phyloP scores from a whole-genome alignment of 2,113 vertebrate species.

The Turdus rufiventris region DNA sequence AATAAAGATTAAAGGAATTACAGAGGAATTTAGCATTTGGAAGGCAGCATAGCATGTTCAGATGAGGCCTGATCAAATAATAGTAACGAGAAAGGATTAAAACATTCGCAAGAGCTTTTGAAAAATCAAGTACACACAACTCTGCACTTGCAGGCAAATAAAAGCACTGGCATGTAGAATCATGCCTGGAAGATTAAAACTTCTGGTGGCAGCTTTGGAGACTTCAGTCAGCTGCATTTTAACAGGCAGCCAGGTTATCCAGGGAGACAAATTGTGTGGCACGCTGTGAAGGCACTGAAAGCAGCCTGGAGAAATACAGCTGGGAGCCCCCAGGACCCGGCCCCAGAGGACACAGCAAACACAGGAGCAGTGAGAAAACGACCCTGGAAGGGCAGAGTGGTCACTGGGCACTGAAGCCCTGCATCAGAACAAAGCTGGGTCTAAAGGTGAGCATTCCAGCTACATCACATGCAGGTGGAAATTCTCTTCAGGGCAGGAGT shows the following conservation, averaged over 20 bases:
- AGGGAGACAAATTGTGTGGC: not conserved
- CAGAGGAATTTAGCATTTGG: not conserved
- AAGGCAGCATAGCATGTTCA: not conserved
- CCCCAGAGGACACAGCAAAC: not conserved
- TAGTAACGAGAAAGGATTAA: slow-evolving; percentile 4
- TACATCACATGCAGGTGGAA: not conserved
- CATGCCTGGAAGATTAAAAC: slow-evolving; percentile 45
- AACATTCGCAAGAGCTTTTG: not conserved
- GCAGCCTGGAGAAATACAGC: not conserved
- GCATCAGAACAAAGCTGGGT: not conserved
- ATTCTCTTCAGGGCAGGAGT: not conserved
- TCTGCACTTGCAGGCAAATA: slow-evolving; percentile 5
- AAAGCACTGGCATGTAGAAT: slow-evolving; percentile 29
- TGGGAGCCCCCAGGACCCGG: not conserved
- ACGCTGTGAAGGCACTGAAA: not conserved
- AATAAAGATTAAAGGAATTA: not conserved
- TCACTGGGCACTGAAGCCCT: not conserved
- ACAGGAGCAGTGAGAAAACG: not conserved
- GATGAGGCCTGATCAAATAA: not conserved
- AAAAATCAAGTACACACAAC: not conserved
- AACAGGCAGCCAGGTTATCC: not conserved
- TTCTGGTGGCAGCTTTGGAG: not conserved
- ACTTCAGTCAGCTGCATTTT: not conserved
- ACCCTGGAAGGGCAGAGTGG: not conserved
- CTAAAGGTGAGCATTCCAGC: not conserved